Base-by-base conservation (phyloP, 2,888 invertebrate species). In the Harmothoe impar region DNA sequence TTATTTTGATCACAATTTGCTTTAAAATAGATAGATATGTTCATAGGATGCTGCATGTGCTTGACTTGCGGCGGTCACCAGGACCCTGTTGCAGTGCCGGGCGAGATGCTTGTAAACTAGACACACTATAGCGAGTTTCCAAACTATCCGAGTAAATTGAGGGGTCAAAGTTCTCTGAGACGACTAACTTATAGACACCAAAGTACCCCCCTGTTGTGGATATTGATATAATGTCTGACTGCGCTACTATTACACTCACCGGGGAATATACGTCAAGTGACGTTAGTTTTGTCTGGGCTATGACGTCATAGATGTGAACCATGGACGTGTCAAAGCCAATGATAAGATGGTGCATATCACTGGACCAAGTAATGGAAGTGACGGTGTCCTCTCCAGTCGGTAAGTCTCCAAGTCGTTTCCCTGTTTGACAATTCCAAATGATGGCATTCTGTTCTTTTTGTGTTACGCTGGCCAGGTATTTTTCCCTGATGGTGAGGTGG, bases 231-330 rank as follows among this genome's bases (percentile, higher is more conserved):
- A 54, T 86, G 56, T 86, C 86, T 54, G 86, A 86, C 15, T 86
- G 23, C 7, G 86, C 86, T 17, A 86, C 86, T 3, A 86, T 86
- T 1, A 29, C 86, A 29, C 86, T 86, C 54, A 86, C 86, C 0
- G 86, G 86, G 31, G 86, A 86, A 54, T 86, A 54, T 5, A 86
- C 86, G 56, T 86, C 33, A 0, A 86, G 23, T 54, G 86, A 86
- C 31, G 86, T 86, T n/a, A 86, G 56, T 54, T 86, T 86, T 20
- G 52, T 86, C 31, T 86, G 86, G 29, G 86, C 54, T 23, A 86
- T 86, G 86, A 86, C 86, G 31, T 86, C 86, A 33, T 86, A 86
- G 52, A 86, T 86, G 33, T 86, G 86, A 29, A 86, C 86, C 29
- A 54, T 1, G 0, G 31, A 54, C 25, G 86, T 86, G 20, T 52